Evolutionary conservation across 2,113 vertebrate species (phyloP).

Genomic region (Myrmophylax atrothorax): DNA sequence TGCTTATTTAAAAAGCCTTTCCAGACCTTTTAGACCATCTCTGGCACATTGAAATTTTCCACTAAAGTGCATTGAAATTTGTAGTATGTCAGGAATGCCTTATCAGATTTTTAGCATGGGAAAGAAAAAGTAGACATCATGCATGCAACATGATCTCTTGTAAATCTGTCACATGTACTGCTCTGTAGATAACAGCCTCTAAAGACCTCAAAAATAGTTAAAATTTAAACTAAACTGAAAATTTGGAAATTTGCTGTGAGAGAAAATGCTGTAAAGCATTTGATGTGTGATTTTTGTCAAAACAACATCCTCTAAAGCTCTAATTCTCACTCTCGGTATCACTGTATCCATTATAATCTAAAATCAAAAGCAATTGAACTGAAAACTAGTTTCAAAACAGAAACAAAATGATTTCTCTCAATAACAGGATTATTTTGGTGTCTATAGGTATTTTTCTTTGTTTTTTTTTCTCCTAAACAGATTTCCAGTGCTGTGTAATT

Average conservation of each 20-base stretch:
- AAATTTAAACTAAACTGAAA: conserved; percentile 24
- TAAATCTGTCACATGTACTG: background rate
- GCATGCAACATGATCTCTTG: background rate
- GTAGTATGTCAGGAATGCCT: conserved; percentile 35
- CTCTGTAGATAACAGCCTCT: background rate
- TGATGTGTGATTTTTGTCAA: conserved; percentile 34
- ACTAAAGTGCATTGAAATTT: background rate
- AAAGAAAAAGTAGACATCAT: background rate
- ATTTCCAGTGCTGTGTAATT: background rate
- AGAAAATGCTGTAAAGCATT: background rate
- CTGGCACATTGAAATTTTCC: background rate
- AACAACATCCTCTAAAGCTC: background rate
- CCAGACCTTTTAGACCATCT: background rate
- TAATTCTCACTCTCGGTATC: background rate
- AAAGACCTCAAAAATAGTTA: background rate
- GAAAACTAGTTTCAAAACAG: conserved; percentile 7
- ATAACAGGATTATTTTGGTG: background rate
- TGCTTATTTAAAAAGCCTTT: background rate
- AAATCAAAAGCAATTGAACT: background rate
- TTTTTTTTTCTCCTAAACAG: background rate
- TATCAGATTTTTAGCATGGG: conserved; percentile 44
- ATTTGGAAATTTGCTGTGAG: background rate
- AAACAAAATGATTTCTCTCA: background rate
- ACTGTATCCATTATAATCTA: background rate
- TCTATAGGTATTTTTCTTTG: background rate